Evolutionary conservation across 1,140 invertebrate species (phyloP).

Genomic region (Matsumurasca onukii): DNA sequence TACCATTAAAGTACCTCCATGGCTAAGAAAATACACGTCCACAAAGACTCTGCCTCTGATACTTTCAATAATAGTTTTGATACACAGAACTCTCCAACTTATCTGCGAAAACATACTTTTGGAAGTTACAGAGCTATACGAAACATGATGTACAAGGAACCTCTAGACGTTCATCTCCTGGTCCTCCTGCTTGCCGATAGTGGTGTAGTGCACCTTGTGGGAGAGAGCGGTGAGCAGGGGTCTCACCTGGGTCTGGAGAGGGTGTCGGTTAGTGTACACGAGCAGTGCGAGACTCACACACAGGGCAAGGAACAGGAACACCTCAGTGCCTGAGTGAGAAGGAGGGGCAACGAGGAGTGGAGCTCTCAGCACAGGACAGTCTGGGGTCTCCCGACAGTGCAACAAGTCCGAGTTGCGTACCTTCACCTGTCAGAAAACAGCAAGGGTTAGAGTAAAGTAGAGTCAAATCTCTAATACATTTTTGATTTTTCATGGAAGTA

Average conservation of each 20-base stretch:
- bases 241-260: conserved; percentile 57
- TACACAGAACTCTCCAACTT: no score
- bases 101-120: no score
- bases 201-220: conserved; percentile 72
- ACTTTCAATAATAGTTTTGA: no score
- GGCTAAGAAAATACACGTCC: no score
- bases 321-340: conserved; percentile 51
- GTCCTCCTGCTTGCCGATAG: conserved; percentile 57
- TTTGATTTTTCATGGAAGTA: no score
- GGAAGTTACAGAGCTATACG: no score
- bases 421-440: conserved; percentile 49
- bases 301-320: conserved; percentile 58
- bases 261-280: conserved; percentile 60
- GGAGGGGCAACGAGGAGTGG: conserved; percentile 41
- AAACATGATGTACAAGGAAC: no score
- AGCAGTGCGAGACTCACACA: conserved; percentile 55
- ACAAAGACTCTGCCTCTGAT: no score
- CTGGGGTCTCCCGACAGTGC: conserved; percentile 47
- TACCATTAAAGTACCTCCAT: no score
- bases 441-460: no score
- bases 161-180: conserved; percentile 50
- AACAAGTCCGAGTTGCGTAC: conserved; percentile 59
- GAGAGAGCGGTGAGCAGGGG: conserved; percentile 65
- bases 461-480: no score
- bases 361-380: conserved; percentile 41